Base-by-base conservation (phyloP, 2,797 vertebrate genomes). In the Coreius guichenoti region DNA sequence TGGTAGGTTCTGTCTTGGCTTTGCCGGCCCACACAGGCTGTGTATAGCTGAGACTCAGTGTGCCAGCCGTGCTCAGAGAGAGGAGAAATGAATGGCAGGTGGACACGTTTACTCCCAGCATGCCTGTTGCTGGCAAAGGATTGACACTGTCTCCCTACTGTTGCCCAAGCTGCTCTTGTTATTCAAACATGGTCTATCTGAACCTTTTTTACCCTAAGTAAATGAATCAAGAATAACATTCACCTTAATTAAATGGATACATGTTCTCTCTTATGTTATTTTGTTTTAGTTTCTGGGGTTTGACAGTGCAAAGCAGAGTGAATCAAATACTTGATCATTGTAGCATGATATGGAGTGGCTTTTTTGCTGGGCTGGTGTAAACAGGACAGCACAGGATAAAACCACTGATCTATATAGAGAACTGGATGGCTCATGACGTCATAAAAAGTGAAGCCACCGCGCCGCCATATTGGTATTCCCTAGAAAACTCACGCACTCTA, bases 101-200 rank as follows among this genome's bases (percentile, higher is more conserved):
- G 93, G 91, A 86, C 87, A 87, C 89, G 86, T 87, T 33, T 79
- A 65, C 79, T 77, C 89, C 91, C 93, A 91, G 91, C 89, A 61
- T 79, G 91, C 88, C 85, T 77, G 80, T 56, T 85, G 90, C 93
- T 95, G 94, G 95, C 94, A 92, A 86, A 90, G 90, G 85, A 90
- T 86, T 85, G 92, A 88, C 91, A 92, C 93, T 92, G 91, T 90
- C 93, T 75, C 92, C 94, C 94, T 91, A 93, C 94, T 94, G 94
- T 90, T 91, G 88, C 91, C 90, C 95, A 95, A 95, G 94, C 95
- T 95, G 95, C 92, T 94, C 92, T 89, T 87, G 65, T 91, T 91
- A 90, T 80, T 86, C 88, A 72, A 68, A 54, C 67, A 56, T 39
- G 67, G 39, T 80, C 33, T 23, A 21, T 68, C 45, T 80, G 7